Evolutionary conservation across 2,797 vertebrate species (phyloP).

Genomic region (Lithobates pipiens): DNA sequence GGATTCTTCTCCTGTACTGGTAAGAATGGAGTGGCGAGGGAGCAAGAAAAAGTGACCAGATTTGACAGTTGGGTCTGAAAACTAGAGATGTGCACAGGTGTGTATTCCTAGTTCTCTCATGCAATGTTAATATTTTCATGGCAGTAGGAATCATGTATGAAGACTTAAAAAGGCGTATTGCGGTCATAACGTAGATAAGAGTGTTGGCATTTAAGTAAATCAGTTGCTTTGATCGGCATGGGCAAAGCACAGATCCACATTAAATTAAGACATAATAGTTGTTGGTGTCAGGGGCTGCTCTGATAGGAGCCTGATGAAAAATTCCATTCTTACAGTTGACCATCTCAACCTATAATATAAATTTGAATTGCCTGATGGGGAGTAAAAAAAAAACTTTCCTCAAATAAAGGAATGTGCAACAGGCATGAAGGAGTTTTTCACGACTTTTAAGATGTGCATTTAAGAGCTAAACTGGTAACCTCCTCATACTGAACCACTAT

Average conservation of each 20-base stretch:
- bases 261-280: background rate
- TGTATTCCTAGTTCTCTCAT: no score
- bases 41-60: no score
- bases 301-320: background rate
- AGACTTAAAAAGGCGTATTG: no score
- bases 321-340: background rate
- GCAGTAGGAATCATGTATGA: no score
- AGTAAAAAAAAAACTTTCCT: slow-evolving; percentile 16
- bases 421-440: slow-evolving; percentile 23
- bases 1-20: no score
- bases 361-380: slow-evolving; percentile 28
- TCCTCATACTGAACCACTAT: slow-evolving; percentile 32
- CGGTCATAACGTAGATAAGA: no score
- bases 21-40: no score
- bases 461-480: slow-evolving; percentile 40
- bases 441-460: slow-evolving; percentile 30
- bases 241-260: background rate
- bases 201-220: no score
- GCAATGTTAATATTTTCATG: no score
- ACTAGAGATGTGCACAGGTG: no score
- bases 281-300: background rate
- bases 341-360: slow-evolving; percentile 18
- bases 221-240: no score
- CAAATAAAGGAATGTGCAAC: slow-evolving; percentile 31
- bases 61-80: no score